Evolutionary conservation across 2,888 invertebrate genomes (phyloP).

Genomic region (Chesias legatella): DNA sequence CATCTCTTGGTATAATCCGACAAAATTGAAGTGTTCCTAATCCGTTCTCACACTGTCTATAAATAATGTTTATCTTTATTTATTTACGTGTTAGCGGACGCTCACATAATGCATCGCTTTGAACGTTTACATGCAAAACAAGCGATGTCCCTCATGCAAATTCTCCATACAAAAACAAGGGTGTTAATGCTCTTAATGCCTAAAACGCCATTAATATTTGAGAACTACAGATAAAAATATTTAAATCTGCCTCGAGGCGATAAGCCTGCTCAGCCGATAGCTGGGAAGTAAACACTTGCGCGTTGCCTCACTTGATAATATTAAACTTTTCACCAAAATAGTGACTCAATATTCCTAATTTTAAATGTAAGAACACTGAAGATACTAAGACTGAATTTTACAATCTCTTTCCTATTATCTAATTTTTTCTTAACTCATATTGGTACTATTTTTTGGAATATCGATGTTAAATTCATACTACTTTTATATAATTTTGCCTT

Average conservation of each 20-base stretch:
- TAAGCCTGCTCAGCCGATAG: slow-evolving; percentile 38
- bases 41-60: slow-evolving; percentile 29
- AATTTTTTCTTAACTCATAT: no score
- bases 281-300: slow-evolving; percentile 18
- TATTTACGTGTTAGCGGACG: slow-evolving; percentile 76
- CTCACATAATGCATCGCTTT: slow-evolving; percentile 63
- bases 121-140: slow-evolving; percentile 59
- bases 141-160: slow-evolving; percentile 60
- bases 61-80: slow-evolving; percentile 67
- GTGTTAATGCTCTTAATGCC: slow-evolving; percentile 73
- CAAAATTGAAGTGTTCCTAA: slow-evolving; percentile 19
- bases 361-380: no score
- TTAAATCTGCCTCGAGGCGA: slow-evolving; percentile 45
- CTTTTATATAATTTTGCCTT: no score
- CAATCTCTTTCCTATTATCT: no score
- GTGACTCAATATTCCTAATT: no score
- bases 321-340: background rate
- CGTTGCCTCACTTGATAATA: background rate
- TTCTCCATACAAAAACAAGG: slow-evolving; percentile 70
- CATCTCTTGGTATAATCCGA: slow-evolving; percentile 18
- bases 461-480: no score
- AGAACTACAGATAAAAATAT: slow-evolving; percentile 68
- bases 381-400: no score
- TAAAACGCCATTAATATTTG: slow-evolving; percentile 74
- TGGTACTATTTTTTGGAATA: no score